Base-by-base conservation (phyloP, 2,888 invertebrate species). In the Limnephilus lunatus region DNA sequence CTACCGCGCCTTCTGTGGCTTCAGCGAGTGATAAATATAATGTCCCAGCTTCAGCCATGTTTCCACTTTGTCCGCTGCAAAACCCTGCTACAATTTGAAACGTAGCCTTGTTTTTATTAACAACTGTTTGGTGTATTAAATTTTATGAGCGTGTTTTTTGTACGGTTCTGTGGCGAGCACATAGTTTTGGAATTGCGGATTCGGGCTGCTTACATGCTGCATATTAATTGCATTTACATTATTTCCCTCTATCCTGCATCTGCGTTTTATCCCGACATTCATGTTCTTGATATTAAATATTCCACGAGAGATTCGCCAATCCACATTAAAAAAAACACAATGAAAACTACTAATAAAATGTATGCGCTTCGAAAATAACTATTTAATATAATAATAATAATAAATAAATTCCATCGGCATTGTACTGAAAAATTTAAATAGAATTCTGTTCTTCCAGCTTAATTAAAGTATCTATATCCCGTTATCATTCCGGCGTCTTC, bases 71-170 rank as follows among this genome's bases (percentile, higher is more conserved):
- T 86, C 90, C 44, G 39, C 44, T 81, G 81, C 81, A 89, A 32
- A 81, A 39, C 39, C 81, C 39, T 2, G 25, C 89, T 81, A 25
- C 89, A 81, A 81, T 89, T 81, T 31, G 81, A 32, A 81, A 81
- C 81, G 35, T 7, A 11, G 39, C 53, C 19, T 3, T 90, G 19
- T 82, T 90, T 90, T 90, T 90, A 53, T 90, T 83, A 90, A 90
- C 82, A 90, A 48, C 83, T 90, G 83, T 90, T 83, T 83, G 44
- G 82, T 44, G 90, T 30, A 90, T 90, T 83, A 83, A 44, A 83
- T 90, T 90, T 90, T 90, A 48, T 53, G 83, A 12, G 90, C 82
- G 25, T 3, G 48, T 30, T 90, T 90, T 90, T 82, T 90, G 30
- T 80, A 19, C 44, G 19, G 53, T 68, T 53, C 5, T 53, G 53